Evolutionary conservation across 1,140 invertebrate species (phyloP), one percentile per base, ranked within the genome.

Genomic region (Chymomyza costata): DNA sequence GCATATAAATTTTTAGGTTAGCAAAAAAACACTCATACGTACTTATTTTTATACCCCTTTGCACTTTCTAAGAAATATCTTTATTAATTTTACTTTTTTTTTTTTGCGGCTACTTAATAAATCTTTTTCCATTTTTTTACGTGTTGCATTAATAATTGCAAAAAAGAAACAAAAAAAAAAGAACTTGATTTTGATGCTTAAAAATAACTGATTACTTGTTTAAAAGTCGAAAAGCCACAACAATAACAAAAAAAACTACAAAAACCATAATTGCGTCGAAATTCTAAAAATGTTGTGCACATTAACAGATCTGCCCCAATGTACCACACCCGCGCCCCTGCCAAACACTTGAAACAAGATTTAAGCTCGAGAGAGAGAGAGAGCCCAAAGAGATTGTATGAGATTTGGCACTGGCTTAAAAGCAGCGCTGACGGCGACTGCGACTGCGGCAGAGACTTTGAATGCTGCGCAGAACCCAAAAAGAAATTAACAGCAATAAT

Each of bases 401-500:
- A 46, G 53, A 50, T 57, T 62, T 50, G 59, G 59, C 46, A 46
- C 46, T 38, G 40, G 44, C 46, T 55, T 44, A 54, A 54, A 49
- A 49, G 32, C 32, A 34, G 13, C 32, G 11, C 32, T n/a, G 32
- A 10, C 5, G 25, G 5, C 10, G 5, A 6, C 10, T 28, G 25
- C 5, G 5, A 10, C 25, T 28, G 25, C 10, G 5, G 10, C 25
- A 6, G 5, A 28, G 25, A 28, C 10, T 28, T 55, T 44, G 47
- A 54, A 49, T 37, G 32, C 32, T 5, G 13, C 32, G 11, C 32
- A 8, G 32, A 3, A 8, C 46, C 52, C 53, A 63, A 16, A 54
- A 73, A 73, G 64, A 73, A 73, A 74, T 73, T 73, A 73, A 73
- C 69, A n/a, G n/a, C n/a, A 74, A 74, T 68, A 74, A 74, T 68